Percentiles rank a stretch among this genome's conserved stretches.
phyloP scores from a whole-genome alignment of 2,797 vertebrate genomes.

The Prionace glauca region DNA sequence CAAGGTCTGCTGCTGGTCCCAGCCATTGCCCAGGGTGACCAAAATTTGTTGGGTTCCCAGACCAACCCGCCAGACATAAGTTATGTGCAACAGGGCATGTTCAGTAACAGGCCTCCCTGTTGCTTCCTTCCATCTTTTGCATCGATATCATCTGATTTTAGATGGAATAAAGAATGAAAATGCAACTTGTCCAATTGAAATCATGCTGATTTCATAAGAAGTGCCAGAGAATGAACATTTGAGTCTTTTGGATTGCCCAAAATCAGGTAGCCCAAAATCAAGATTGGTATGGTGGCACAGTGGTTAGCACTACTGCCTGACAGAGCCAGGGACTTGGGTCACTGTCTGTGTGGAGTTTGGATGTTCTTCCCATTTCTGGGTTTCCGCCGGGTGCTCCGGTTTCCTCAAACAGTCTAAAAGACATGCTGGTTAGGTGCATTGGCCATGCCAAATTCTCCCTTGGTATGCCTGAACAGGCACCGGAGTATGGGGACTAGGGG shows the following conservation, averaged over 20 bases:
- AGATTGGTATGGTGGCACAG: too few relatives aligned
- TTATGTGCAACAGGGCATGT: neutral
- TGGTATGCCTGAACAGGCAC: too few relatives aligned
- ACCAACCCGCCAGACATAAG: neutral
- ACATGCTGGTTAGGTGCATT: too few relatives aligned
- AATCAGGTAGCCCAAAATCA: neutral
- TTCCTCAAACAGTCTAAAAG: too few relatives aligned
- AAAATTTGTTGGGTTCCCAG: neutral
- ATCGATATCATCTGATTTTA: neutral
- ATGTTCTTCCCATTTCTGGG: too few relatives aligned
- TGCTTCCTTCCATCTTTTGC: neutral
- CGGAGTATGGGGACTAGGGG: too few relatives aligned
- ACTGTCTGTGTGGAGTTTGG: too few relatives aligned
- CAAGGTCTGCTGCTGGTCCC: neutral
- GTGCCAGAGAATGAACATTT: neutral
- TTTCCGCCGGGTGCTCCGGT: too few relatives aligned
- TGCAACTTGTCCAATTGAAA: neutral
- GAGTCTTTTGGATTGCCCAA: neutral
- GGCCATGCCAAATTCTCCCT: too few relatives aligned
- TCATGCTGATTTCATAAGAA: neutral
- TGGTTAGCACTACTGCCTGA: too few relatives aligned
- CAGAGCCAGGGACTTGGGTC: too few relatives aligned
- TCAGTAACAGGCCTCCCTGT: neutral
- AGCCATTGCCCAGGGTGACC: neutral
- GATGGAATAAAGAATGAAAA: neutral